A percentile compares a stretch with the other conserved stretches of the same genome.
Evolutionary conservation across 2,888 invertebrate species (phyloP).

Genomic region (Diogma glabrata): DNA sequence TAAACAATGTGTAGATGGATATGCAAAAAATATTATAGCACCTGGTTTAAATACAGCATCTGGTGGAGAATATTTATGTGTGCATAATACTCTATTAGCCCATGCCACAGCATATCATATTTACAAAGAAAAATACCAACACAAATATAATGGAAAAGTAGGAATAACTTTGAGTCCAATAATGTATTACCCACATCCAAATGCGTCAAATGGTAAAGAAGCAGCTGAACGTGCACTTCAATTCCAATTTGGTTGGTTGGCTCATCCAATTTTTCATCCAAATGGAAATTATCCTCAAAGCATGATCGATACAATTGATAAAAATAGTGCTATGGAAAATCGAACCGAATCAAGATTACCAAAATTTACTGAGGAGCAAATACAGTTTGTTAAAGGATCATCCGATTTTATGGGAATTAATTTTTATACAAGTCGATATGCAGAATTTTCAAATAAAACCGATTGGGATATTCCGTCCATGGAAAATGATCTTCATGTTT

Average conservation of each 20-base stretch:
- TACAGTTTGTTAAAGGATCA: slow-evolving; percentile 20
- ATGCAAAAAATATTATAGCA: slow-evolving; percentile 34
- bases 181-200: slow-evolving; percentile 22
- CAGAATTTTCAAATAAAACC: slow-evolving; percentile 19
- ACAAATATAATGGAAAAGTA: slow-evolving; percentile 26
- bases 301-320: slow-evolving; percentile 26
- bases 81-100: slow-evolving; percentile 39
- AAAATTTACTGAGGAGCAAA: slow-evolving; percentile 4
- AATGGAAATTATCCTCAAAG: slow-evolving; percentile 28
- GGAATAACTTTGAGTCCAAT: slow-evolving; percentile 26
- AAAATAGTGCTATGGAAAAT: slow-evolving; percentile 28
- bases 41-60: slow-evolving; percentile 34
- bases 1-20: slow-evolving; percentile 36
- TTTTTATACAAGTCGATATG: slow-evolving; percentile 25
- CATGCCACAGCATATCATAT: slow-evolving; percentile 41
- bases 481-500: slow-evolving; percentile 37
- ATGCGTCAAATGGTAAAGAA: slow-evolving; percentile 18
- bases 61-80: slow-evolving; percentile 40
- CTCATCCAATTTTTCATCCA: slow-evolving; percentile 28
- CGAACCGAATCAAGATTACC: slow-evolving; percentile 25
- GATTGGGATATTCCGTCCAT: slow-evolving; percentile 37
- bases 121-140: slow-evolving; percentile 35
- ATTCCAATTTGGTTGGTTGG: slow-evolving; percentile 30
- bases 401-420: slow-evolving; percentile 29
- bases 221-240: slow-evolving; percentile 25